These are phyloP conservation scores for Drosophila tani DNA, from an alignment of 1,140 invertebrate species.

Conservation along the genomic window DNA sequence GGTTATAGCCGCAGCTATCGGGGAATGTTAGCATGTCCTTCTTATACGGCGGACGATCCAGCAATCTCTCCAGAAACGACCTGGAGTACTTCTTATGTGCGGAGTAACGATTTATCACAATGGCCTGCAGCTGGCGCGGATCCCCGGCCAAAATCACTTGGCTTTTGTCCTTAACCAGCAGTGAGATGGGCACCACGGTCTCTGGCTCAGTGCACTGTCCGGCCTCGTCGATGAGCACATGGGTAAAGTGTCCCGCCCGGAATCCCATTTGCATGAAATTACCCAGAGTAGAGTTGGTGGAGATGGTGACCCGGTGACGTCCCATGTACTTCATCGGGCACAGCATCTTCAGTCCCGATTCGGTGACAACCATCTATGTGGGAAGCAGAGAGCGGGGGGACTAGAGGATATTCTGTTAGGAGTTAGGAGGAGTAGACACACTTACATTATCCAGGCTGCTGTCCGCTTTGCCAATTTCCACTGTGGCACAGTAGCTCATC, in stretches of 20 bases:
- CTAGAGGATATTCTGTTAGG: neutral
- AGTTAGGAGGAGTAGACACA: neutral
- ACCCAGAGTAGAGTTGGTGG: slow-evolving; percentile 93
- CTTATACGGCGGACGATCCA: slow-evolving; percentile 88
- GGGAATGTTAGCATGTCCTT: slow-evolving; percentile 86
- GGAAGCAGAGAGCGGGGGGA: slow-evolving; percentile 2
- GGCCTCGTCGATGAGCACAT: slow-evolving; percentile 95
- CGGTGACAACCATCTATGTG: slow-evolving; percentile 58
- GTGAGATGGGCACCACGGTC: slow-evolving; percentile 90
- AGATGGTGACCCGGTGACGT: slow-evolving; percentile 91
- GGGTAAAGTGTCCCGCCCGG: slow-evolving; percentile 92
- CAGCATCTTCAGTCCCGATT: slow-evolving; percentile 85
- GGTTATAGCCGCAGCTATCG: slow-evolving; percentile 88
- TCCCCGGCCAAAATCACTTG: slow-evolving; percentile 95
- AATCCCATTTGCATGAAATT: slow-evolving; percentile 89
- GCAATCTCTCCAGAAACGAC: slow-evolving; percentile 90
- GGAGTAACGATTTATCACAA: slow-evolving; percentile 89
- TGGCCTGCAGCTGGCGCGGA: slow-evolving; percentile 95
- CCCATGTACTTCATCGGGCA: slow-evolving; percentile 87
- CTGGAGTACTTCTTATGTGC: slow-evolving; percentile 88
- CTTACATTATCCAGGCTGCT: slow-evolving; percentile 81
- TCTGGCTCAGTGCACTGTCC: slow-evolving; percentile 96
- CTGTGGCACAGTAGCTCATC: slow-evolving; percentile 89
- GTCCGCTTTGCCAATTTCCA: slow-evolving; percentile 86
- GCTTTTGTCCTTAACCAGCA: slow-evolving; percentile 86